Evolutionary conservation across 2,888 invertebrate species (phyloP).

Genomic region (Rhaphigaster nebulosa): DNA sequence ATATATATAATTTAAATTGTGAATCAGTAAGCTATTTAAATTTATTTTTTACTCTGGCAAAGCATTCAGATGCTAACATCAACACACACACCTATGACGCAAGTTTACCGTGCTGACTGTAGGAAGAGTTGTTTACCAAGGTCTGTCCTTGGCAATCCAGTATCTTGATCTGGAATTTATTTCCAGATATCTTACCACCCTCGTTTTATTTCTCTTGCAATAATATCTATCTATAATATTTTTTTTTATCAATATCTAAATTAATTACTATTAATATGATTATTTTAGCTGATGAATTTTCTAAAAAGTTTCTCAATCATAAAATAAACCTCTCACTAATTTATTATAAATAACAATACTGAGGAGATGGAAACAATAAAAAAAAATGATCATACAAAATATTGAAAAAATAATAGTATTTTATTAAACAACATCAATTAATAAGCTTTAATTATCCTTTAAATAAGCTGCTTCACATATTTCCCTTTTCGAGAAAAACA

Average conservation of each 20-base stretch:
- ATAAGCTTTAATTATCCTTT: background rate
- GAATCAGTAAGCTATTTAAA: background rate
- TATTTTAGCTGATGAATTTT: too few relatives aligned
- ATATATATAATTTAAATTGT: background rate
- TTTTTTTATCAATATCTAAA: background rate
- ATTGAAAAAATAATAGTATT: too few relatives aligned
- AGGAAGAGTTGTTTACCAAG: constrained; percentile 34
- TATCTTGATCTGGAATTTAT: constrained; percentile 5
- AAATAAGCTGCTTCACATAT: background rate
- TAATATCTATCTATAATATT: background rate
- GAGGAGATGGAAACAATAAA: too few relatives aligned
- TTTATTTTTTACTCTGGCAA: background rate
- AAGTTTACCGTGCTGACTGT: background rate
- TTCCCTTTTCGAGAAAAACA: background rate
- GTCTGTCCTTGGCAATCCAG: constrained; percentile 15
- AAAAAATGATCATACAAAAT: too few relatives aligned
- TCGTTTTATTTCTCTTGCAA: background rate
- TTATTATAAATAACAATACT: too few relatives aligned
- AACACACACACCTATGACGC: background rate
- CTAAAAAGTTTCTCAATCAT: too few relatives aligned
- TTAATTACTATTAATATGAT: background rate
- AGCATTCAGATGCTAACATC: background rate
- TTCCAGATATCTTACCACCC: background rate
- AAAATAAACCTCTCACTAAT: too few relatives aligned
- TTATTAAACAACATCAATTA: too few relatives aligned